Base-by-base conservation (phyloP, 1,140 invertebrate genomes). In the Dinoponera quadriceps region DNA sequence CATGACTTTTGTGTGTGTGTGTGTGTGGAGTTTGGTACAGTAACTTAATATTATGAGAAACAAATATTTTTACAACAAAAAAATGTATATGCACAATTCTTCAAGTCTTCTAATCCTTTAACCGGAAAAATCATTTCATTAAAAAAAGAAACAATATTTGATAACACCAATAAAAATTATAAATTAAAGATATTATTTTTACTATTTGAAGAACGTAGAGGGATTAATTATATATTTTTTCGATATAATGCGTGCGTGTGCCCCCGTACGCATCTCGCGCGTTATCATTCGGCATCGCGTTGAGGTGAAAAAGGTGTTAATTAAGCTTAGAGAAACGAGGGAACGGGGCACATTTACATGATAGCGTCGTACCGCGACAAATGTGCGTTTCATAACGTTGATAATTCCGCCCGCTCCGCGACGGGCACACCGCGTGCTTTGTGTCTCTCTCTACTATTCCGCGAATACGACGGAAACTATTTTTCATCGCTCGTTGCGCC, bases 291-390 rank as follows among this genome's bases (percentile, higher is more conserved):
- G 38, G 69, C 63, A 71, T 71, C 18, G 54, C 48, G 22, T 38
- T 69, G 22, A 33, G 57, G 63, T 51, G 33, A 18, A 16, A 48
- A 9, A 62, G 27, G 75, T 25, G 25, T 38, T 59, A 80, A 80
- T 80, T 80, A 80, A 80, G 22, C 51, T 48, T 29, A 57, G 57
- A 49, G 51, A 44, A 69, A 80, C 25, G 51, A 80, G 75, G 38
- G 44, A 71, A 57, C n/a, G 7, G 20, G 51, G 48, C 75, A 51
- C 38, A 80, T 80, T 71, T 80, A 80, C 65, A 80, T 59, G 75
- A 80, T 80, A 78, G 63, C 49, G 18, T 20, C 29, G 18, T 16
- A 4, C 69, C 0, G 33, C 38, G 51, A 59, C 33, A 11, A 29
- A 55, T 33, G 51, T 78, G 20, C 16, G 22, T 69, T 69, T 69